A percentile compares a stretch with the other conserved stretches of the same genome.
phyloP scores from a whole-genome alignment of 2,888 invertebrate species.

The Heliconius erato region DNA sequence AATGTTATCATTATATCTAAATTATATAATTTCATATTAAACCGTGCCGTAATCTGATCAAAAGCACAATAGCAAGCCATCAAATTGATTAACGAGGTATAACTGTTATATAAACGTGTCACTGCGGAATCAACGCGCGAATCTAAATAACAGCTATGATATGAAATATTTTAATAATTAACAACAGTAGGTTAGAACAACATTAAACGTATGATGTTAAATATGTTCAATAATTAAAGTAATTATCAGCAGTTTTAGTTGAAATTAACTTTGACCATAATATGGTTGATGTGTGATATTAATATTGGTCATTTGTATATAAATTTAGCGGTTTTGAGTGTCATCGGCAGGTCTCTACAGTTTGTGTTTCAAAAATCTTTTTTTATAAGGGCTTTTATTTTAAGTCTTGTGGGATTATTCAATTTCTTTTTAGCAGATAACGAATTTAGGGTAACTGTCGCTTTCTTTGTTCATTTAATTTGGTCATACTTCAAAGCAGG shows the following conservation, averaged over 20 bases:
- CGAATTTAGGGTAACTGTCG: no score
- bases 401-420: no score
- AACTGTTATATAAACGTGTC: not conserved
- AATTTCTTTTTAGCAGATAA: no score
- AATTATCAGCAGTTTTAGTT: not conserved
- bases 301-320: not conserved
- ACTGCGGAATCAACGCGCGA: not conserved
- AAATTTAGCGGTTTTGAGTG: not conserved
- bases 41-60: not conserved
- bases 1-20: not conserved
- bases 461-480: not conserved
- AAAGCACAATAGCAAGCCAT: not conserved
- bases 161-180: conserved; percentile 16
- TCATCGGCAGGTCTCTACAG: not conserved
- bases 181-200: not conserved
- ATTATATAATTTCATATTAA: not conserved
- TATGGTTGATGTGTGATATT: not conserved
- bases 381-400: no score
- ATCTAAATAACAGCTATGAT: not conserved
- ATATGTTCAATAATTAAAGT: not conserved
- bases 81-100: conserved; percentile 12
- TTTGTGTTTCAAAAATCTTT: no score
- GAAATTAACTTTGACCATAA: not conserved
- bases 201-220: not conserved
- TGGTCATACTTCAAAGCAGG: not conserved